Percentiles rank a stretch among this genome's conserved stretches.
phyloP scores from a whole-genome alignment of 2,888 invertebrate species.

The Atherix ibis region DNA sequence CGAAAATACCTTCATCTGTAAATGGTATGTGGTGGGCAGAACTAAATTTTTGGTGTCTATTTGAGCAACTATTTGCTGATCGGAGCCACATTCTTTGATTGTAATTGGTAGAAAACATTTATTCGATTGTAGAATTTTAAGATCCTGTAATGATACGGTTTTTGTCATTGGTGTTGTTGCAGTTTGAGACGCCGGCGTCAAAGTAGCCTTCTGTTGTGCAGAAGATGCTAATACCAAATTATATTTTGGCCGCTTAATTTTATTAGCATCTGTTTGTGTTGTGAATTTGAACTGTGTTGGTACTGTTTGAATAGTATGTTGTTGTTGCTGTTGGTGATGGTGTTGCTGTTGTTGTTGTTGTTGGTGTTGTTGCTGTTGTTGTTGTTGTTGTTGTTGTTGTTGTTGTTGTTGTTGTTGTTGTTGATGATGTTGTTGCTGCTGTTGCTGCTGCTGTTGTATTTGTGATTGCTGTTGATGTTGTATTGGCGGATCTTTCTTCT shows the following conservation, averaged over 20 bases:
- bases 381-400: constrained; percentile 18
- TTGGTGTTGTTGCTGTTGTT: too few relatives aligned
- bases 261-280: constrained; percentile 11
- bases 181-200: constrained; percentile 11
- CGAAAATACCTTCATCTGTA: constrained; percentile 30
- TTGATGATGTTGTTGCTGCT: constrained; percentile 8
- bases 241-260: constrained; percentile 27
- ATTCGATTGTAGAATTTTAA: constrained; percentile 12
- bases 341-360: too few relatives aligned
- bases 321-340: too few relatives aligned
- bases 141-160: constrained; percentile 21
- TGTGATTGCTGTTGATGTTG: constrained; percentile 7
- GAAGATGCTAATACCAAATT: constrained; percentile 29
- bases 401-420: constrained; percentile 2
- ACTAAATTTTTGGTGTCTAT: constrained; percentile 31
- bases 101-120: constrained; percentile 31
- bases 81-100: constrained; percentile 29
- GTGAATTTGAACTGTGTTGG: constrained; percentile 11
- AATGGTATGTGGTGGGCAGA: constrained; percentile 30
- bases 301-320: too few relatives aligned
- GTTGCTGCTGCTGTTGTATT: constrained; percentile 12
- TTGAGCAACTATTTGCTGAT: constrained; percentile 32
- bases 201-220: constrained; percentile 13
- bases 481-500: constrained; percentile 7
- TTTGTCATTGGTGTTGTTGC: constrained; percentile 18